Evolutionary conservation across 1,140 invertebrate genomes (phyloP).

Genomic region (Macrocentrus cingulum): DNA sequence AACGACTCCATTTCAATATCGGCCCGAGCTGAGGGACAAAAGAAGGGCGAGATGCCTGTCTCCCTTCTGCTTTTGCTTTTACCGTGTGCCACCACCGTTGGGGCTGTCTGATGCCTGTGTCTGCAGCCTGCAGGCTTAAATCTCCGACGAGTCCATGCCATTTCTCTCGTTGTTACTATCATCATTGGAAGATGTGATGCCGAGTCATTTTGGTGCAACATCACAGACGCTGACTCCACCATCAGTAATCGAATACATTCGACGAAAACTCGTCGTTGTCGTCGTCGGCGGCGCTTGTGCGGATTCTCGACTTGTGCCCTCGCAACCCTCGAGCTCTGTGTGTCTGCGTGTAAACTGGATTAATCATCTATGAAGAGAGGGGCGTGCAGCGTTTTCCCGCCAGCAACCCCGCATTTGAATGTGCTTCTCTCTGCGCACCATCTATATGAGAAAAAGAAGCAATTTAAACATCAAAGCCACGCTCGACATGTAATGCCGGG

Average conservation of each 20-base stretch:
- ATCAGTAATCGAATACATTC: constrained; percentile 52
- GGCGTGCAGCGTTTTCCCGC: constrained; percentile 2
- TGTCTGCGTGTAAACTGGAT: constrained; percentile 59
- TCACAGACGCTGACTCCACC: too few species aligned
- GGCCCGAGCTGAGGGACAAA: constrained; percentile 59
- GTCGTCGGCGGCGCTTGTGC: constrained; percentile 52
- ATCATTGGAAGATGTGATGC: constrained; percentile 4
- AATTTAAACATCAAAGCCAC: constrained; percentile 23
- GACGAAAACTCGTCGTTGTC: too few species aligned
- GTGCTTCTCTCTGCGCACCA: constrained; percentile 8
- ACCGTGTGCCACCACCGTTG: constrained; percentile 37
- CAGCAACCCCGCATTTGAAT: constrained; percentile 1
- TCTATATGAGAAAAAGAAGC: constrained; percentile 33
- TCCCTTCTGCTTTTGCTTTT: constrained; percentile 59
- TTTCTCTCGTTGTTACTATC: constrained; percentile 27
- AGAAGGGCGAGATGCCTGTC: constrained; percentile 60
- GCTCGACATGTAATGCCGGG: too few species aligned
- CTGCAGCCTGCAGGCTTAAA: constrained; percentile 46
- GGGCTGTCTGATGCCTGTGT: constrained; percentile 38
- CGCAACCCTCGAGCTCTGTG: constrained; percentile 40
- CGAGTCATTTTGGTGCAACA: constrained; percentile 4
- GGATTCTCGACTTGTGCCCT: constrained; percentile 54
- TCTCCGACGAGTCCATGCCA: constrained; percentile 36
- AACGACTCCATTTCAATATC: constrained; percentile 64
- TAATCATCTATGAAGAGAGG: constrained; percentile 58